Base-by-base conservation (phyloP, 2,797 vertebrate genomes). In the Muraenolepis orangiensis region DNA sequence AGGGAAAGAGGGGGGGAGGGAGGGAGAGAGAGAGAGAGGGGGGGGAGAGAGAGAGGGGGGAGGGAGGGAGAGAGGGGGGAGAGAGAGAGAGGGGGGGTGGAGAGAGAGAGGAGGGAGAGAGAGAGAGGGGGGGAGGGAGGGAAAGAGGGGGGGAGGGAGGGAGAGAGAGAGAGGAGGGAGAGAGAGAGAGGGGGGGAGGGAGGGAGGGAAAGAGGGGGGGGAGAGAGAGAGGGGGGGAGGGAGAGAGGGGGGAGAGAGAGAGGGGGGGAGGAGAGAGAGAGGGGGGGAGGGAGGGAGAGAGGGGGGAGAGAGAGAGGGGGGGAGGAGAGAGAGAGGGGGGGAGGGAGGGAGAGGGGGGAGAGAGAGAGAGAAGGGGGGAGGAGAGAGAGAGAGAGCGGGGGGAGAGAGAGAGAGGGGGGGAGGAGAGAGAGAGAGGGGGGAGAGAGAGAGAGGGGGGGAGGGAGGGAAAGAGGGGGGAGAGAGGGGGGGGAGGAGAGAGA, bases 51-150 rank as follows among this genome's bases (percentile, higher is more conserved):
- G 61, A 26, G 6, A 5, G 11, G 3, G 1, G 23, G 1, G 11
- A 36, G 6, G 77, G 69, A 69, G 42, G 36, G 30, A 46, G 26
- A 5, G 6, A 10, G 3, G 1, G 30, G 1, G 12, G 36, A 6
- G 18, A 12, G 20, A 66, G 70, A 34, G 40, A 32, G 61, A 26
- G 6, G 7, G 11, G 3, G 1, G 23, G 1, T 99, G 77, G 69
- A 69, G 42, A 34, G 30, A 46, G 26, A 5, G 6, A 10, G 3
- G 1, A 28, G 1, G 12, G 36, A 6, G 18, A 12, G 20, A 66
- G 70, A 34, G 40, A 32, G 61, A 26, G 6, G 7, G 11, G 3
- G 1, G 23, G 1, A 10, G 32, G 6, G n/a, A n/a, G n/a, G n/a
- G n/a, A n/a, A n/a, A n/a, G n/a, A n/a, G n/a, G n/a, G n/a, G n/a